Conservation (phyloP, 2,797 vertebrate genomes). For the Syngnathus rostellatus region DNA sequence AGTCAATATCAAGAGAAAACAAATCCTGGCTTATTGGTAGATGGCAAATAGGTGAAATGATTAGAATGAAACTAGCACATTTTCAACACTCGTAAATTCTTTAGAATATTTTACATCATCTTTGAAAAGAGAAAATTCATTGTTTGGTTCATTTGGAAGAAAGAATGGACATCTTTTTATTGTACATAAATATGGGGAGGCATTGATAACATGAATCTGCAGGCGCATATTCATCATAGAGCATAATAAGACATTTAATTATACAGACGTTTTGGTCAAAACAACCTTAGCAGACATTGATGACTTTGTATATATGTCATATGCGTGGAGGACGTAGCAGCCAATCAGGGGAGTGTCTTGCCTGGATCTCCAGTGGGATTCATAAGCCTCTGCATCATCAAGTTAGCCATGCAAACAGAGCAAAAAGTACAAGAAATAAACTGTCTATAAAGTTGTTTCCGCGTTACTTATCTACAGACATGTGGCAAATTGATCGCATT, state of each 20-base stretch:
- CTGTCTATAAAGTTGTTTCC: conserved; percentile 37
- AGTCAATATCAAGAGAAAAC: not conserved
- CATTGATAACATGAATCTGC: conserved; percentile 57
- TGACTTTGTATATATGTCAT: conserved; percentile 29
- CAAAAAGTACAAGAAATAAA: conserved; percentile 47
- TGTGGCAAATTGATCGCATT: not conserved
- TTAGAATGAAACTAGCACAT: not conserved
- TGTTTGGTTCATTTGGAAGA: conserved; percentile 26
- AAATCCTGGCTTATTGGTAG: not conserved
- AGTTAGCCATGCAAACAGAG: conserved; percentile 49
- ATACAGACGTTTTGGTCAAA: conserved; percentile 42
- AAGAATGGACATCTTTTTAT: conserved; percentile 54
- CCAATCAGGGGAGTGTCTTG: too few species aligned
- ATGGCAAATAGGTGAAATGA: not conserved
- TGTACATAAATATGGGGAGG: conserved; percentile 47
- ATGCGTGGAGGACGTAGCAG: too few species aligned
- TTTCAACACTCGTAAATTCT: not conserved
- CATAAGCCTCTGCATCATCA: conserved; percentile 16
- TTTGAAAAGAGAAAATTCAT: not conserved
- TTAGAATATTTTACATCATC: not conserved
- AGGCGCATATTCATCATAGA: conserved; percentile 58
- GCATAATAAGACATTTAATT: conserved; percentile 53
- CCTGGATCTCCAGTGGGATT: too few species aligned
- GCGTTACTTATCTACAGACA: conserved; percentile 6
- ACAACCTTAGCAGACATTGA: conserved; percentile 17